Evolutionary conservation across 2,113 vertebrate species (phyloP), one percentile per base, ranked within the genome.

Genomic region (Gopherus evgoodei): DNA sequence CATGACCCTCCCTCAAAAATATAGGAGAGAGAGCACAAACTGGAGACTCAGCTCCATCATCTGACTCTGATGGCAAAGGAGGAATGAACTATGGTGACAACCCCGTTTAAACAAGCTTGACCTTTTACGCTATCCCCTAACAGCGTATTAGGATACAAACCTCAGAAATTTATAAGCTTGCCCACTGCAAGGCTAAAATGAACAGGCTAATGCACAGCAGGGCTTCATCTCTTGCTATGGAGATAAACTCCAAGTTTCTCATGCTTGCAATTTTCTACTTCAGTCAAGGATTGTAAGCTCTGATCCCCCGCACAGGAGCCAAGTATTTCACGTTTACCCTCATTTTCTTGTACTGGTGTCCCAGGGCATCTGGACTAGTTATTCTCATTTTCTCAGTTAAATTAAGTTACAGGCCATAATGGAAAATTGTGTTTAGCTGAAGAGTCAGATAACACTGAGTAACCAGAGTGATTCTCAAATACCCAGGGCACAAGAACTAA

Each of bases 401-500:
- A 53, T 47, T 95, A 38, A 19, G 81, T 44, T 89, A 69, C 65
- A 22, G 81, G 16, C 19, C 65, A 38, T 97, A 94, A 94, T 85
- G 27, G 29, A 81, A 89, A 65, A 1, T 0, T 7, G 4, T 2
- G 29, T 83, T 90, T 83, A 82, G 56, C 88, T 88, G 86, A 86
- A 35, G 86, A 87, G 47, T 2, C 88, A 86, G 78, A 38, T 91
- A 78, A 89, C 87, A 81, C 87, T 91, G 80, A 94, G 94, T 57
- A 72, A 92, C 85, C 93, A 95, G 56, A 72, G 11, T 5, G n/a
- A 91, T 31, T 80, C 35, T 44, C 47, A 81, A 12, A 54, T 8
- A 57, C 81, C 50, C 53, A 17, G 31, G 57, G 38, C 16, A 0
- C 2, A 38, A 11, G 8, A 92, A 57, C 87, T 84, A 50, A 88